Conservation (phyloP, 2,888 invertebrate genomes). For the Petrolisthes manimaculis region DNA sequence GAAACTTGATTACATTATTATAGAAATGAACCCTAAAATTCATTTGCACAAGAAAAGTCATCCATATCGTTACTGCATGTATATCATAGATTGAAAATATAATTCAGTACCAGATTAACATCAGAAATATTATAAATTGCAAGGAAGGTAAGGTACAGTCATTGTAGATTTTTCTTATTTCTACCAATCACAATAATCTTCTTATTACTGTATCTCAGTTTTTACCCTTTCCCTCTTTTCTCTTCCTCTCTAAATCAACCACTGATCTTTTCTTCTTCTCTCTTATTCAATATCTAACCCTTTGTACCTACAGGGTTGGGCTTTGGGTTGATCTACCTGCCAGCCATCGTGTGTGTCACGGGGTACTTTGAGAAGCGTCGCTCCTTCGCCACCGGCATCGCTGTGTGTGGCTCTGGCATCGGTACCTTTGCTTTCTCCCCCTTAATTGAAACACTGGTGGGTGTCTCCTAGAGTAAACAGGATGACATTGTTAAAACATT, state of each 20-base stretch:
- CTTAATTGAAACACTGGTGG: conserved; percentile 76
- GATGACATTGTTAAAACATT: not conserved
- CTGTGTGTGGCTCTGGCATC: conserved; percentile 95
- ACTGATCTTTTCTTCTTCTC: not conserved
- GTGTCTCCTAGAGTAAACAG: conserved; percentile 8
- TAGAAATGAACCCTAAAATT: no score
- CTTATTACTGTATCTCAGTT: not conserved
- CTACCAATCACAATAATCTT: no score
- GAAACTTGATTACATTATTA: no score
- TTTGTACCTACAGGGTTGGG: conserved; percentile 81
- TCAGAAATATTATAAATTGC: no score
- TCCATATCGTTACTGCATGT: no score
- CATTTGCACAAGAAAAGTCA: no score
- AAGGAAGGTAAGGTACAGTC: no score
- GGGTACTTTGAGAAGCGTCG: conserved; percentile 96
- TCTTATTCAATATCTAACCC: no score
- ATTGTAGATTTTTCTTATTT: no score
- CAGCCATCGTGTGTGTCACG: conserved; percentile 97
- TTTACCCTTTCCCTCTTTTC: not conserved
- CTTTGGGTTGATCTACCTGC: conserved; percentile 96
- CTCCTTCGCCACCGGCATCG: conserved; percentile 95
- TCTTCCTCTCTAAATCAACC: conserved; percentile 4
- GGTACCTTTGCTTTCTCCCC: conserved; percentile 75
- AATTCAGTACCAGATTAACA: no score
- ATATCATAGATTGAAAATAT: no score